Conservation (phyloP, 1,140 invertebrate species). For the Laupala kohalensis region DNA sequence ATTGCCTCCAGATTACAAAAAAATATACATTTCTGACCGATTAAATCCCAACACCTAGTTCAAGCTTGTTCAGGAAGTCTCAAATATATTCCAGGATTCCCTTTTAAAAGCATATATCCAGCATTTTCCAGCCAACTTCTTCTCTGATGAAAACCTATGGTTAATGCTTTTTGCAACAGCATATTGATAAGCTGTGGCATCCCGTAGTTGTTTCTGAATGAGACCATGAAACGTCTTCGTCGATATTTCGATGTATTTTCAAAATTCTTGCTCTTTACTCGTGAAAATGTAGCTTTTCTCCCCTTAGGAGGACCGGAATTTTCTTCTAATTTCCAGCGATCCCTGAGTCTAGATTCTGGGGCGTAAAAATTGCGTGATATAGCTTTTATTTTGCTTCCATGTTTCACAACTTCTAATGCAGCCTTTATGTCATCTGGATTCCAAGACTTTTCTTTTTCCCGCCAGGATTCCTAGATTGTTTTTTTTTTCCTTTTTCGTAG, state of each 20-base stretch:
- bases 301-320: background rate
- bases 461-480: background rate
- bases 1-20: slow-evolving; percentile 1
- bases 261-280: background rate
- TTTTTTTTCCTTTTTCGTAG: background rate
- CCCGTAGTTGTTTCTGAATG: background rate
- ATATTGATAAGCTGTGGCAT: background rate
- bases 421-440: background rate
- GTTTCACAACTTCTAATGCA: background rate
- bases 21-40: background rate
- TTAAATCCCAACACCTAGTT: background rate
- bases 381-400: background rate
- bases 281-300: background rate
- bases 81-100: background rate
- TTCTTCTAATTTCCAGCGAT: background rate
- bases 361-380: background rate
- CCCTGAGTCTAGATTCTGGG: background rate
- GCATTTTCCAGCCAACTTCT: background rate
- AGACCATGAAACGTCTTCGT: background rate
- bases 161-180: background rate
- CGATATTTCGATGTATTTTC: background rate
- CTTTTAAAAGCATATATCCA: background rate
- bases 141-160: background rate
- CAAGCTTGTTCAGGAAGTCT: background rate
- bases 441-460: too few relatives aligned